Percentiles rank a stretch among this genome's conserved stretches.
Evolutionary conservation across 2,888 invertebrate species (phyloP).

Genomic region (Ochlodes sylvanus): DNA sequence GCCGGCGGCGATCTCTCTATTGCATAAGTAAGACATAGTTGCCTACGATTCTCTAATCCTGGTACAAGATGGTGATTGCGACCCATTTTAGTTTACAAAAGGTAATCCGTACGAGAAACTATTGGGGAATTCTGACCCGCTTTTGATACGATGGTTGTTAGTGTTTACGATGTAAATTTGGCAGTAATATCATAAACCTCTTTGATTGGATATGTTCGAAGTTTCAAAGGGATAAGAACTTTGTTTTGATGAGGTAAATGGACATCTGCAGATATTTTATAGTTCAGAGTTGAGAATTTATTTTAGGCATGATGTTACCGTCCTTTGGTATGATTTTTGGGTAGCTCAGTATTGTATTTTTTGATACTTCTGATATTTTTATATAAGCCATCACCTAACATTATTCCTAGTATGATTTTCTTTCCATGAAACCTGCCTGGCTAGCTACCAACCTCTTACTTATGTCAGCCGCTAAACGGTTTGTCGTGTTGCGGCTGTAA

Average conservation of each 20-base stretch:
- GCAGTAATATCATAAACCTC: constrained; percentile 82
- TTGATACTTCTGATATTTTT: no score
- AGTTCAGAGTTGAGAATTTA: constrained; percentile 4
- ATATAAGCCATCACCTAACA: no score
- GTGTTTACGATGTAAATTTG: constrained; percentile 84
- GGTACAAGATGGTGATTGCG: constrained; percentile 82
- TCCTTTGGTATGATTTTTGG: no score
- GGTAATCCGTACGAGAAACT: constrained; percentile 82
- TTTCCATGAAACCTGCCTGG: no score
- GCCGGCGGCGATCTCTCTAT: constrained; percentile 64
- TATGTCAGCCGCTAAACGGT: no score
- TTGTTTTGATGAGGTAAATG: constrained; percentile 42
- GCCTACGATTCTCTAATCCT: constrained; percentile 74
- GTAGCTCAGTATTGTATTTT: no score
- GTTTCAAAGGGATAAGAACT: constrained; percentile 66
- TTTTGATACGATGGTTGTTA: constrained; percentile 65
- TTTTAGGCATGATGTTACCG: neutral
- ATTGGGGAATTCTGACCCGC: constrained; percentile 73
- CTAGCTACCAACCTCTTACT: no score
- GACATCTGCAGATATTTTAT: constrained; percentile 5
- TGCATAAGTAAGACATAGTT: constrained; percentile 59
- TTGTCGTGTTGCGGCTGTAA: no score
- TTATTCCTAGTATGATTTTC: no score
- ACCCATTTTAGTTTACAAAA: constrained; percentile 83
- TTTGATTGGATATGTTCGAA: constrained; percentile 75